Percentiles rank a stretch among this genome's conserved stretches.
Evolutionary conservation across 1,140 invertebrate species (phyloP).

Genomic region (Brachionus koreanus): DNA sequence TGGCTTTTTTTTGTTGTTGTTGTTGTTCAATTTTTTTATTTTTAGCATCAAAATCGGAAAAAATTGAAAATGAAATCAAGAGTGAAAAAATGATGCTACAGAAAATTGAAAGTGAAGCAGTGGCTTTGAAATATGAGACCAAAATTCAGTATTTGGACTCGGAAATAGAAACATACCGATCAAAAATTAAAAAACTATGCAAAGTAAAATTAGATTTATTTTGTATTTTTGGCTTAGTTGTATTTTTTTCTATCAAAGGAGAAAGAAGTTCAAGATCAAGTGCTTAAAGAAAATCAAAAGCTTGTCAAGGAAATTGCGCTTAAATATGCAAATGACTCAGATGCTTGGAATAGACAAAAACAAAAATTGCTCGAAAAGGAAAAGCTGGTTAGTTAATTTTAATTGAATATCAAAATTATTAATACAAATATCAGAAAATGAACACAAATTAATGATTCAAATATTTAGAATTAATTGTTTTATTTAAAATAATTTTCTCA

Average conservation of each 20-base stretch:
- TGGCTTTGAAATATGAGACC: slow-evolving; percentile 15
- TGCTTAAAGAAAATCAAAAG: slow-evolving; percentile 36
- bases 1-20: not conserved
- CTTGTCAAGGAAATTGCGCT: slow-evolving; percentile 42
- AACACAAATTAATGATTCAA: too few species aligned
- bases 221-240: too few species aligned
- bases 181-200: slow-evolving; percentile 20
- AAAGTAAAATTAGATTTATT: slow-evolving; percentile 26
- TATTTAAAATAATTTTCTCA: too few species aligned
- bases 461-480: too few species aligned
- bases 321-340: slow-evolving; percentile 41
- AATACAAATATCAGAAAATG: too few species aligned
- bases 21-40: not conserved
- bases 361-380: slow-evolving; percentile 43
- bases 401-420: not conserved
- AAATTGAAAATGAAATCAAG: slow-evolving; percentile 34
- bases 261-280: slow-evolving; percentile 43
- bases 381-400: slow-evolving; percentile 37
- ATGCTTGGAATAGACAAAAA: slow-evolving; percentile 25
- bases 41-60: not conserved
- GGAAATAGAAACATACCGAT: slow-evolving; percentile 32
- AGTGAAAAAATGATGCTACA: slow-evolving; percentile 26
- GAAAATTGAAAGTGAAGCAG: slow-evolving; percentile 15
- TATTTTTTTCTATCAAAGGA: too few species aligned
- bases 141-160: slow-evolving; percentile 38